Base-by-base conservation (phyloP, 2,797 vertebrate species). In the Chaetodon trifasciatus region DNA sequence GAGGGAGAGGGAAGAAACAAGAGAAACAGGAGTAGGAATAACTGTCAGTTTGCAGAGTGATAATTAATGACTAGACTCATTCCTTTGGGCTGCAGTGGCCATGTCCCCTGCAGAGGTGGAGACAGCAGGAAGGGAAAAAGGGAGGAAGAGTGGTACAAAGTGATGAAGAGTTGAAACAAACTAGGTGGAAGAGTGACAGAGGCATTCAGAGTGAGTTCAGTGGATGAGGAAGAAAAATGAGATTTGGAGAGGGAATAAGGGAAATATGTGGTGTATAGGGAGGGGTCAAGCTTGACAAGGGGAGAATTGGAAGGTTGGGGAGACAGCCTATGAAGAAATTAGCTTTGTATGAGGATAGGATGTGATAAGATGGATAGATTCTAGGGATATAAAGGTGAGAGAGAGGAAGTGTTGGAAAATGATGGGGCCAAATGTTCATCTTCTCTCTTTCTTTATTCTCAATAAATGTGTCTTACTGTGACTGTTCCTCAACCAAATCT, bases 51-150 rank as follows among this genome's bases (percentile, higher is more conserved):
- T 85, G 47, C 82, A 67, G 78, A 88, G 75, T 65, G 78, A 90
- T 89, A 91, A 93, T 92, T 91, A 91, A 83, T 17, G 17, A 70
- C 55, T 56, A 70, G 65, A 67, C 61, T 76, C 55, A 32, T 88
- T 58, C 47, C 76, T 82, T 78, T 85, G 71, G 84, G 83, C 81
- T 77, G 32, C 58, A 74, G 74, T 71, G 77, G 65, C 63, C 50
- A 10, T 40, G 70, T 66, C 57, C 62, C 76, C 76, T 73, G 78
- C 79, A 63, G 90, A 81, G 85, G 84, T 24, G 42, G 50, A 84
- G 72, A 63, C 81, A 87, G 84, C 73, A 17, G 79, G 75, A 62
- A 40, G 47, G 68, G 16, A 28, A 52, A 52, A 58, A 23, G 16
- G 44, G 28, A 78, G 60, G 73, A 74, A 44, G 40, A 78, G 42